phyloP scores from a whole-genome alignment of 1,140 invertebrate genomes.

The Caenorhabditis brenneri region DNA sequence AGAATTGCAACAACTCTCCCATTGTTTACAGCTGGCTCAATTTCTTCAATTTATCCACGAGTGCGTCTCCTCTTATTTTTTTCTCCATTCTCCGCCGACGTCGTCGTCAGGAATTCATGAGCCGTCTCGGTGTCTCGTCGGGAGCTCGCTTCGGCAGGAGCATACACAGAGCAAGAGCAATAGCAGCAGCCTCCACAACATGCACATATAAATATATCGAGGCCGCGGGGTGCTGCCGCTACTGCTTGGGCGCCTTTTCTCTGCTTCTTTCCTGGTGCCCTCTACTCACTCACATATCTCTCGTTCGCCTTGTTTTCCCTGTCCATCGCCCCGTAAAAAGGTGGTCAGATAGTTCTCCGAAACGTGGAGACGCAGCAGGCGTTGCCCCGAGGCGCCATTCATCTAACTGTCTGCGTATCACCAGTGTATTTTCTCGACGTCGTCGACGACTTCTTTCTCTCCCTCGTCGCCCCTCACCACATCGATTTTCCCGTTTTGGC shows the following conservation, averaged over 20 bases:
- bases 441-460: conserved; percentile 4
- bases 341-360: conserved; percentile 21
- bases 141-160: neutral
- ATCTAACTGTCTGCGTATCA: conserved; percentile 20
- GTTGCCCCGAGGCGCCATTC: conserved; percentile 38
- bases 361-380: conserved; percentile 18
- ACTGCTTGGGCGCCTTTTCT: neutral
- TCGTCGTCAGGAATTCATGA: conserved; percentile 41
- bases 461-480: neutral
- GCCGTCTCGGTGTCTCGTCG: conserved; percentile 19
- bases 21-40: conserved; percentile 33
- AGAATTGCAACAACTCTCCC: neutral
- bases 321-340: conserved; percentile 5
- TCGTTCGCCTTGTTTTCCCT: conserved; percentile 26
- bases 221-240: neutral
- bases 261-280: neutral
- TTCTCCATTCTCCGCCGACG: neutral
- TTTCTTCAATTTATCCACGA: conserved; percentile 40
- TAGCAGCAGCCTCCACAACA: conserved; percentile 14
- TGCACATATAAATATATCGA: conserved; percentile 39
- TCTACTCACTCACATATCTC: neutral
- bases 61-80: conserved; percentile 36
- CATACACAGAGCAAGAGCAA: neutral
- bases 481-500: conserved; percentile 27
- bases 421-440: neutral